Evolutionary conservation across 2,113 vertebrate genomes (phyloP), one percentile per base, ranked within the genome.

Genomic region (Rhegmatorhina hoffmannsi): DNA sequence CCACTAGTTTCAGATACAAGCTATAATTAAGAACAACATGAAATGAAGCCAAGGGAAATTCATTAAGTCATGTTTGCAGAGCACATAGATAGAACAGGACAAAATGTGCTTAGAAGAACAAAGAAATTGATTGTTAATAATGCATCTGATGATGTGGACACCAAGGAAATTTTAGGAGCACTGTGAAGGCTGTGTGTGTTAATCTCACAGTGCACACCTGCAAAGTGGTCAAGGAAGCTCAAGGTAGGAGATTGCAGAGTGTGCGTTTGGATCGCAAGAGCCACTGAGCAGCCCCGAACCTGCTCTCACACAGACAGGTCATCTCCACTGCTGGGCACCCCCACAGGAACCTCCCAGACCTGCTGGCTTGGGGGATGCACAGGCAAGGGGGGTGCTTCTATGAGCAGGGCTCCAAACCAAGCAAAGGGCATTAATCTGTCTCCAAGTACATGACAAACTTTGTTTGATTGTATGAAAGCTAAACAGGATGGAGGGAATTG

Each of bases 21-120:
- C 38, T 86, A 81, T 85, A 94, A 80, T 79, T 50, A 64, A 67
- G 60, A 82, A 76, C 59, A 2, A 29, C 9, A 20, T 92, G 60
- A 92, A 94, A 70, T 17, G 14, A 77, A 95, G 90, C 79, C 94
- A 91, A 92, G 50, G 44, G 67, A 87, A 90, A 74, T 62, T 53
- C 26, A 38, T 23, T 66, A 47, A 94, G n/a, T 85, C 43, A 36
- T 81, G 44, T 77, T 88, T 92, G 89, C 81, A 72, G 62, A 76
- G n/a, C 76, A 49, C 77, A 29, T 23, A 24, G 81, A 82, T 66
- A 88, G 75, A 87, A 84, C 34, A n/a, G 64, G 67, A 90, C 82
- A 86, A 67, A 77, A 75, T 11, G 59, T 90, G 55, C 75, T 68
- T 47, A n/a, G 47, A 64, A 88, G 80, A 78, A 67, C 75, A 81